phyloP scores from a whole-genome alignment of 2,888 invertebrate genomes.

The Camptogramma bilineatum region DNA sequence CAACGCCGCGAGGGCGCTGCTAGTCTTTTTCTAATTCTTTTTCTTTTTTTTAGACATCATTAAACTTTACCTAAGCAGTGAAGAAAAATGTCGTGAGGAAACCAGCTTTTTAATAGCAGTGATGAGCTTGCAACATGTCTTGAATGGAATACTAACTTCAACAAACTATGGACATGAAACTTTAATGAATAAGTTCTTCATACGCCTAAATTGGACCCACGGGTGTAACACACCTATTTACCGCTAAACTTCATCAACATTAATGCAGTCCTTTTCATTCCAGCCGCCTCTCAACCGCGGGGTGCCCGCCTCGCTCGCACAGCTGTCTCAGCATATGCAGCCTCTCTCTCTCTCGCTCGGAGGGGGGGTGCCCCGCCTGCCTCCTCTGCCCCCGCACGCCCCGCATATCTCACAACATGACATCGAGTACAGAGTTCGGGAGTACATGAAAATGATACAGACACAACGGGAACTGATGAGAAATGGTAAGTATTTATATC shows the following conservation, averaged over 20 bases:
- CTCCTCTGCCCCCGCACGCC: slow-evolving; percentile 81
- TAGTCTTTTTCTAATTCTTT: too few species aligned
- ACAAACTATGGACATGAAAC: too few species aligned
- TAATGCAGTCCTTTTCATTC: slow-evolving; percentile 42
- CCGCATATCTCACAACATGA: slow-evolving; percentile 88
- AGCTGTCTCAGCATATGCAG: slow-evolving; percentile 88
- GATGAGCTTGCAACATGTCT: too few species aligned
- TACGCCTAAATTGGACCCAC: not conserved
- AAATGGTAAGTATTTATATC: slow-evolving; percentile 62
- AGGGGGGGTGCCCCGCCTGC: slow-evolving; percentile 84
- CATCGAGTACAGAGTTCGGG: slow-evolving; percentile 91
- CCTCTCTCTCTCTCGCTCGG: slow-evolving; percentile 90
- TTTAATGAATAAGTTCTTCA: not conserved
- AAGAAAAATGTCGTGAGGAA: too few species aligned
- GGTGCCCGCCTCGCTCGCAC: slow-evolving; percentile 84
- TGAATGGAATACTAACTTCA: too few species aligned
- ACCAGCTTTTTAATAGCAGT: too few species aligned
- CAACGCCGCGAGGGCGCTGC: too few species aligned
- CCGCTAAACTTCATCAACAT: slow-evolving; percentile 31
- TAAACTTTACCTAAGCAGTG: too few species aligned
- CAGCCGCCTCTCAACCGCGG: slow-evolving; percentile 85
- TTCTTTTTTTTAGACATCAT: too few species aligned
- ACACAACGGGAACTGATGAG: slow-evolving; percentile 75
- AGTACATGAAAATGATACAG: slow-evolving; percentile 91
- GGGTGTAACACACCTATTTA: not conserved